Conservation (phyloP, 2,888 invertebrate species). For the Rutpela maculata region DNA sequence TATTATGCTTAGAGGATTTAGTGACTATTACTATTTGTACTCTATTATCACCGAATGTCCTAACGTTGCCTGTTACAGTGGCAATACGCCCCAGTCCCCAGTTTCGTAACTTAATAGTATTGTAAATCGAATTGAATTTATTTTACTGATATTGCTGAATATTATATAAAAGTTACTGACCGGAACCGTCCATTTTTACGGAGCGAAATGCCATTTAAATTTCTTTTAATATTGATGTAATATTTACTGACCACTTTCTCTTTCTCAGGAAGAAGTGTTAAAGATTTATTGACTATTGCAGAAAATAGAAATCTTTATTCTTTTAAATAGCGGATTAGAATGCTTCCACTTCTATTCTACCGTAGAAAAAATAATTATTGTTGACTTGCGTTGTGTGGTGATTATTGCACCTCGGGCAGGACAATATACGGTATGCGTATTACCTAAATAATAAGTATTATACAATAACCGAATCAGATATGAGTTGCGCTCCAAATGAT, state of each 20-base stretch:
- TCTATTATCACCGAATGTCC: no score
- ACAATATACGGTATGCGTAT: neutral
- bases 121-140: neutral
- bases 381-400: neutral
- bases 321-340: neutral
- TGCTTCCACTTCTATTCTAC: neutral
- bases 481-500: constrained; percentile 2
- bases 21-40: no score
- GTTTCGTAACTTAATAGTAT: no score
- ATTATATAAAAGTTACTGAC: constrained; percentile 48
- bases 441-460: neutral
- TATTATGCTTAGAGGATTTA: no score
- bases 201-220: constrained; percentile 43
- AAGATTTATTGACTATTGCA: constrained; percentile 29
- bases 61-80: no score
- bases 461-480: neutral
- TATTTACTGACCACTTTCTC: constrained; percentile 41
- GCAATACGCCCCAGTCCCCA: no score
- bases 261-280: constrained; percentile 40
- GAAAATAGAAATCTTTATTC: constrained; percentile 26
- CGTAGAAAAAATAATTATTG: neutral
- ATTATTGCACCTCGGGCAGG: neutral
- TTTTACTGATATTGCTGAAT: neutral
- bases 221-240: constrained; percentile 40
- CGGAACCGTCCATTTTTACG: constrained; percentile 35